Evolutionary conservation across 2,888 invertebrate species (phyloP), one percentile per base, ranked within the genome.

Genomic region (Dolichomitus sp.): DNA sequence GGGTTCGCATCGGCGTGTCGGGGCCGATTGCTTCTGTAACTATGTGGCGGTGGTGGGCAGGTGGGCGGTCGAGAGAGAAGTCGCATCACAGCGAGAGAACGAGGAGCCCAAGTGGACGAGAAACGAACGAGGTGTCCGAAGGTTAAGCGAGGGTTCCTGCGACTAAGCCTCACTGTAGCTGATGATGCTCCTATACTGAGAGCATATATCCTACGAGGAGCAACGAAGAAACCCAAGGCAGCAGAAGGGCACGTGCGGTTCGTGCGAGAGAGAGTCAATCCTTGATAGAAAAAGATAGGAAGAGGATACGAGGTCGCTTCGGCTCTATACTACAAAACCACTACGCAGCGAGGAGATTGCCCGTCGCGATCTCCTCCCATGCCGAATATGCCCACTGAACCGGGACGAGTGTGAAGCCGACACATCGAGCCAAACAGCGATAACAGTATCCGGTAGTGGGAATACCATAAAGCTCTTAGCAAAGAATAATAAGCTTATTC

Each of bases 111-210:
- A 63, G 72, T 59, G 72, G 61, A 61, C 72, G 68, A 59, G 45
- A 66, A 57, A 65, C 66, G 68, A 74, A 73, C 76, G 73, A 81
- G 73, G 73, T 73, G 73, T 78, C 81, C 73, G 77, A 78, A 81
- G 73, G 73, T 78, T 78, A 78, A 81, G 48, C 74, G 69, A 59
- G 68, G 66, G 72, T 50, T 72, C 69, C 66, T 37, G 4, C 61
- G 48, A 50, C 27, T 42, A 27, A 57, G 57, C 54, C 40, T 7
- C 72, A 54, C 81, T 63, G 77, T 81, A 77, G 81, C 73, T 61
- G 52, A 73, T 77, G 73, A 81, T 59, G 65, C 50, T 19, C 19
- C 70, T 23, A 23, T 23, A 23, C 23, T 23, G 63, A 52, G 79
- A 66, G 63, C 42, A 59, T 19, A 17, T 72, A 45, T 45, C 30